phyloP scores from a whole-genome alignment of 2,797 vertebrate species.

The Sebastes flavidus region DNA sequence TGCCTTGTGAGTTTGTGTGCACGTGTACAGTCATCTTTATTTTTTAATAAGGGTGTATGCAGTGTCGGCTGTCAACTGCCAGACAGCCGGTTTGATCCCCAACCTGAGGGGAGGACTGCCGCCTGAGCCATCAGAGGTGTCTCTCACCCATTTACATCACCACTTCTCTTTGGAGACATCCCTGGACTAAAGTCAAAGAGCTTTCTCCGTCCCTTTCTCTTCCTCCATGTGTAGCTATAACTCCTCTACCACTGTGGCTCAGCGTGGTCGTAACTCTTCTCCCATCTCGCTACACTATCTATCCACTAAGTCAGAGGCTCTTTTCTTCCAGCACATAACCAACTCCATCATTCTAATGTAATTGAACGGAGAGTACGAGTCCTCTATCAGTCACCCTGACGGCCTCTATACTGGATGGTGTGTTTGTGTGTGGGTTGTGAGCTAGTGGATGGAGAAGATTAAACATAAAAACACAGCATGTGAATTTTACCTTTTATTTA shows the following conservation, averaged over 20 bases:
- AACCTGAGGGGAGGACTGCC: not conserved
- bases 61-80: constrained; percentile 76
- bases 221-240: constrained; percentile 15
- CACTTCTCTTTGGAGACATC: not conserved
- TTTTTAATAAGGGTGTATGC: constrained; percentile 78
- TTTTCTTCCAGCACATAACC: constrained; percentile 39
- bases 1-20: not conserved
- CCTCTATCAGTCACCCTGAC: constrained; percentile 45
- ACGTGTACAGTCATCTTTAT: constrained; percentile 61
- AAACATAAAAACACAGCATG: not conserved
- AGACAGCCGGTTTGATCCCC: constrained; percentile 46
- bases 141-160: constrained; percentile 19
- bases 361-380: constrained; percentile 46
- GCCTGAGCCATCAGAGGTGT: constrained; percentile 23
- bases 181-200: not conserved
- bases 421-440: constrained; percentile 11
- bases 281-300: constrained; percentile 15
- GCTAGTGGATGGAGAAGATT: not conserved
- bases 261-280: constrained; percentile 48
- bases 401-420: not conserved
- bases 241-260: constrained; percentile 16
- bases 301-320: constrained; percentile 21
- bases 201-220: not conserved
- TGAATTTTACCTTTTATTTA: constrained; percentile 14
- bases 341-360: constrained; percentile 68